A percentile compares a stretch with the other conserved stretches of the same genome.
phyloP scores from a whole-genome alignment of 2,888 invertebrate species.

The Candidula unifasciata region DNA sequence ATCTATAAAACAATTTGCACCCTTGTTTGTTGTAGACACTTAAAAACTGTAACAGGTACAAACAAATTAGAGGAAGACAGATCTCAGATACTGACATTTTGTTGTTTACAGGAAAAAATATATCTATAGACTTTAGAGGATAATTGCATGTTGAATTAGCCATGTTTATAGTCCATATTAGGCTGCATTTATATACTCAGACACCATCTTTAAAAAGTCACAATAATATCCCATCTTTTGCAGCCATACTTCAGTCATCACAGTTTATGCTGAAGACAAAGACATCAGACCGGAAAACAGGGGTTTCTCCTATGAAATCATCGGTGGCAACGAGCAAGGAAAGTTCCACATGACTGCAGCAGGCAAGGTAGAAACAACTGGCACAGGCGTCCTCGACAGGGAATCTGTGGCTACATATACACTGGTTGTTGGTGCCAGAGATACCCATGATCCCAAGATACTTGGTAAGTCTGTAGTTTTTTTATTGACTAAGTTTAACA shows the following conservation, averaged over 20 bases:
- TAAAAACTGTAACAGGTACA: too few relatives aligned
- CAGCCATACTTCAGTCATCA: slow-evolving; percentile 88
- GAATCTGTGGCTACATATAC: slow-evolving; percentile 66
- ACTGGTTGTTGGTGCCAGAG: slow-evolving; percentile 70
- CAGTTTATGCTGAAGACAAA: slow-evolving; percentile 85
- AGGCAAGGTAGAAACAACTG: slow-evolving; percentile 67
- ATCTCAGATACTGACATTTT: too few relatives aligned
- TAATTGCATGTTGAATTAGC: too few relatives aligned
- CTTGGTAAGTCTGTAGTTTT: slow-evolving; percentile 62
- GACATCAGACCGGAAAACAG: slow-evolving; percentile 68
- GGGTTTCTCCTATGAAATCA: slow-evolving; percentile 67
- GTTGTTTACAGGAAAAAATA: too few relatives aligned
- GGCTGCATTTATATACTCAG: not conserved
- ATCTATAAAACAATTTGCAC: too few relatives aligned
- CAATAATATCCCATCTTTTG: slow-evolving; percentile 80
- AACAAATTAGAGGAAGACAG: too few relatives aligned
- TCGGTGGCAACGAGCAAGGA: slow-evolving; percentile 62
- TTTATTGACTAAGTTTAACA: too few relatives aligned
- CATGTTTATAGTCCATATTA: not conserved
- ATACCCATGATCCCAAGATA: slow-evolving; percentile 68
- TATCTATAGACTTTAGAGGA: too few relatives aligned
- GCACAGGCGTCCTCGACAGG: slow-evolving; percentile 66
- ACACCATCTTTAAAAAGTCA: too few relatives aligned
- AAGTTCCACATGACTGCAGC: slow-evolving; percentile 60
- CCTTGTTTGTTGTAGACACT: too few relatives aligned